Percentiles rank a stretch among this genome's conserved stretches.
Evolutionary conservation across 2,797 vertebrate genomes (phyloP).

Genomic region (Myotis myotis): DNA sequence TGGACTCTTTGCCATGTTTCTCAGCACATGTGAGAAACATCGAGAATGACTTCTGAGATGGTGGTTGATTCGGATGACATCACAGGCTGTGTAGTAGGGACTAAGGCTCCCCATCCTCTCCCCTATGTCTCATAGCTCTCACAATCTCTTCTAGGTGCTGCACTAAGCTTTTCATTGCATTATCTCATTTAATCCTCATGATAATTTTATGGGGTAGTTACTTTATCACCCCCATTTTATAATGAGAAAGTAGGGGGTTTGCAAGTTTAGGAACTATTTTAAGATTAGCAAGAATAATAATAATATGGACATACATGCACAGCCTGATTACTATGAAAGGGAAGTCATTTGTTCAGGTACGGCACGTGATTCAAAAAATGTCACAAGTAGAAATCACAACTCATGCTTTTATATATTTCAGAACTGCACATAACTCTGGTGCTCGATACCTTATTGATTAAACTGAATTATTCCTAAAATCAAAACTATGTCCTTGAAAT

Average conservation of each 20-base stretch:
- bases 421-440: background rate
- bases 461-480: background rate
- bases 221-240: background rate
- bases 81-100: accelerated
- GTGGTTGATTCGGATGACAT: background rate
- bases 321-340: background rate
- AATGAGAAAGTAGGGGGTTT: background rate
- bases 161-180: background rate
- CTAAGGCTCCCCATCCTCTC: background rate
- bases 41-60: background rate
- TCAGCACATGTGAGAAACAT: background rate
- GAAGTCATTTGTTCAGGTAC: background rate
- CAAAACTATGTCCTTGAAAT: background rate
- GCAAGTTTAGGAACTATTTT: background rate
- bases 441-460: background rate
- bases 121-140: accelerated
- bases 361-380: background rate
- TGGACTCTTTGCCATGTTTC: background rate
- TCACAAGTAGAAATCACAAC: background rate
- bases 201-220: no score
- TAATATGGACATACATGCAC: background rate
- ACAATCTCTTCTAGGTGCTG: background rate
- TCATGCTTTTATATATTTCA: background rate
- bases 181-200: background rate
- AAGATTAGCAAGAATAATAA: background rate